A percentile compares a stretch with the other conserved stretches of the same genome.
phyloP scores from a whole-genome alignment of 1,140 invertebrate species.

The Pseudomyrmex pallidus region DNA sequence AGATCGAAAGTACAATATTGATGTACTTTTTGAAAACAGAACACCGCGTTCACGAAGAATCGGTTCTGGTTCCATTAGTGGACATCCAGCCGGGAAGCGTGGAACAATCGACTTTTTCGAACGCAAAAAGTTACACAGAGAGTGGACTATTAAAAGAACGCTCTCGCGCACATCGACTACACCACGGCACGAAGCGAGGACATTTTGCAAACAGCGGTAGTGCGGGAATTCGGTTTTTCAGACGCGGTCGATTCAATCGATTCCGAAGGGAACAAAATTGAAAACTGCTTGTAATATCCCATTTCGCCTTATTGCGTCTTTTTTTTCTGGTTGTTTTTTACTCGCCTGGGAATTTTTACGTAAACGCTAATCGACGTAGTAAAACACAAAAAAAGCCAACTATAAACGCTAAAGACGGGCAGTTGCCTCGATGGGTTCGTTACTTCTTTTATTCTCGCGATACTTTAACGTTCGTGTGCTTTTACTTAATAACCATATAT shows the following conservation, averaged over 20 bases:
- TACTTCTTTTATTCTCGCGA: not conserved
- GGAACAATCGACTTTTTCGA: conserved; percentile 33
- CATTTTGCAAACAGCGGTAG: conserved; percentile 49
- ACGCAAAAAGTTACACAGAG: conserved; percentile 43
- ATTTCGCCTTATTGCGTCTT: conserved; percentile 37
- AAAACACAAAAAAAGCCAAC: not conserved
- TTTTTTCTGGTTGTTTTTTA: not conserved
- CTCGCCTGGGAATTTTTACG: not conserved
- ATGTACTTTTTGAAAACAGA: not conserved
- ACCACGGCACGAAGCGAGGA: not conserved
- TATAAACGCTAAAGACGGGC: not conserved
- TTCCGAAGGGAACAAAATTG: conserved; percentile 36
- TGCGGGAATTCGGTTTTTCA: conserved; percentile 44
- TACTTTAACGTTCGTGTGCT: too few species aligned
- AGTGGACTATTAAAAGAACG: conserved; percentile 38
- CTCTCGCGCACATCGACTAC: conserved; percentile 1
- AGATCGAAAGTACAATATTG: conserved; percentile 6
- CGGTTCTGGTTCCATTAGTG: not conserved
- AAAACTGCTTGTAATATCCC: conserved; percentile 44
- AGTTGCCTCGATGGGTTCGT: not conserved
- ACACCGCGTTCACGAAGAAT: not conserved
- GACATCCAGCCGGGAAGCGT: not conserved
- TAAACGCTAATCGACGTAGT: conserved; percentile 33
- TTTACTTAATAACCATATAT: too few species aligned
- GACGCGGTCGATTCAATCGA: conserved; percentile 32